Conservation (phyloP, 2,113 vertebrate genomes). For the Eulemur macaco region DNA sequence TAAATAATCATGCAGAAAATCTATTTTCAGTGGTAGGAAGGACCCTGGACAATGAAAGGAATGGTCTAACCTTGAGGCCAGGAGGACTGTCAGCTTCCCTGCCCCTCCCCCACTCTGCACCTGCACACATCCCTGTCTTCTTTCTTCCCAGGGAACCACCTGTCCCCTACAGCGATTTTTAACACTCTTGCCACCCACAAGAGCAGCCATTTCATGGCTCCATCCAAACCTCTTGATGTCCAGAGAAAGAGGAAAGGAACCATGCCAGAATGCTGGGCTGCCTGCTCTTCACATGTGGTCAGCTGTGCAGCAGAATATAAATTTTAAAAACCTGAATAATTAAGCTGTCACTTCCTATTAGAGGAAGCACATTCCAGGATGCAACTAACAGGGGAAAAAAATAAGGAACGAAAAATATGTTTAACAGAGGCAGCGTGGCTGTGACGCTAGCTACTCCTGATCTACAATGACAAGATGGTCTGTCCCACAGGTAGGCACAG, state of each 20-base stretch:
- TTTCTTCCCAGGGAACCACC: not conserved
- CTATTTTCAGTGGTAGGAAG: not conserved
- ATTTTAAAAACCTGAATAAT: conserved; percentile 61
- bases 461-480: not conserved
- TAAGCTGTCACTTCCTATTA: conserved; percentile 73
- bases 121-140: not conserved
- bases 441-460: conserved; percentile 14
- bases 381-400: conserved; percentile 56
- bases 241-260: not conserved
- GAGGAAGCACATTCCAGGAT: conserved; percentile 56
- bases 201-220: not conserved
- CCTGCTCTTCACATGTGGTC: conserved; percentile 33
- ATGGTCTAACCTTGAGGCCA: not conserved
- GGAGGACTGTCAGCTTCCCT: not conserved
- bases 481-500: not conserved
- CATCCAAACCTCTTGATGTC: not conserved
- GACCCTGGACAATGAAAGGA: not conserved
- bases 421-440: conserved; percentile 44
- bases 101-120: not conserved
- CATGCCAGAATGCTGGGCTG: not conserved
- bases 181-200: not conserved
- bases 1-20: not conserved
- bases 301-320: not conserved
- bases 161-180: not conserved
- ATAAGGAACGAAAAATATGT: not conserved